Evolutionary conservation across 2,888 invertebrate species (phyloP), one percentile per base, ranked within the genome.

Genomic region (Lobophora halterata): DNA sequence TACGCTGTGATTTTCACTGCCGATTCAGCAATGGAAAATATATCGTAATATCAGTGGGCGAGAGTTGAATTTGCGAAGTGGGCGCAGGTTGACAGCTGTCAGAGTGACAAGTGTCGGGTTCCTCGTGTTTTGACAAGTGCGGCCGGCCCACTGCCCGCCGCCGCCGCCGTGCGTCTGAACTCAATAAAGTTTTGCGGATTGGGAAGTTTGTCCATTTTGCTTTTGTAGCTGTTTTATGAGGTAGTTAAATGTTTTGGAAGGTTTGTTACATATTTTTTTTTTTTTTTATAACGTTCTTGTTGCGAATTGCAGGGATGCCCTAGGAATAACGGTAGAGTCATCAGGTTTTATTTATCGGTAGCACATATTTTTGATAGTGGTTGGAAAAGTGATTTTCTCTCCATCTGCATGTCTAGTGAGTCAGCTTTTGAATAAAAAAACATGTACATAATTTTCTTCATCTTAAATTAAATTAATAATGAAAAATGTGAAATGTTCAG

Each of bases 71-170:
- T 20, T 40, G 36, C 36, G 25, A 28, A 21, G 29, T 12, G 26
- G 18, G 34, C 27, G 42, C 39, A 40, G 30, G 37, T 42, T 51
- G 48, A 46, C 43, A 44, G 37, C 38, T 46, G 48, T 52, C 52
- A 46, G 31, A 38, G 34, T 46, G 49, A 52, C 47, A 43, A 37
- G 38, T 31, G 42, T 30, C 30, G 14, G 34, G 26, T 32, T 34
- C 34, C 25, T 25, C 39, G 39, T 35, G 40, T 40, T 45, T 35
- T 45, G 47, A 47, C 48, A 48, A 44, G 27, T 47, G 31, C 24
- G 31, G 35, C 33, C 21, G 34, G 34, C 24, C 28, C 12, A 35
- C n/a, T n/a, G n/a, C n/a, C n/a, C n/a, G n/a, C n/a, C n/a, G n/a
- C n/a, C n/a, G n/a, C n/a, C n/a, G n/a, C n/a, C n/a, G 24, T 25